Evolutionary conservation across 2,888 invertebrate species (phyloP).

Genomic region (Scaptodrosophila latifasciaeformis): DNA sequence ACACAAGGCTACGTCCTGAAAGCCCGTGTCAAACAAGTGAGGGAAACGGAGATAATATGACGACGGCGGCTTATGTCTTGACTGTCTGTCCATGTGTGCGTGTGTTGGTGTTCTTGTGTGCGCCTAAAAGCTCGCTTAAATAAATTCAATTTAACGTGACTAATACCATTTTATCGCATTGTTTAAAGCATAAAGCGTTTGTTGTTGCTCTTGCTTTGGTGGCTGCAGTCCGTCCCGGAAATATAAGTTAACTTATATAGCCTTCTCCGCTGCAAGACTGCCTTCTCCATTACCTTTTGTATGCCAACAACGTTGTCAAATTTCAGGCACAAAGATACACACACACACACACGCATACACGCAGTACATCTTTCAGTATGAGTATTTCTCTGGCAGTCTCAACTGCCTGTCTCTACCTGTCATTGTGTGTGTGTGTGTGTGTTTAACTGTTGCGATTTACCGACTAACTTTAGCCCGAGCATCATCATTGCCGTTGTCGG

Average conservation of each 20-base stretch:
- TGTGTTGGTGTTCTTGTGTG: conserved; percentile 24
- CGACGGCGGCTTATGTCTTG: conserved; percentile 35
- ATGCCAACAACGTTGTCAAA: conserved; percentile 61
- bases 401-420: conserved; percentile 20
- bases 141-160: conserved; percentile 70
- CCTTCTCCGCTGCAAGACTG: conserved; percentile 20
- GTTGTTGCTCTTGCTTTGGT: neutral
- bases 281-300: conserved; percentile 26
- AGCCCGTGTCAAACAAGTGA: too few relatives aligned
- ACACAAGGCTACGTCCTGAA: conserved; percentile 8
- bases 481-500: conserved; percentile 28
- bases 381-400: conserved; percentile 8
- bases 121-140: conserved; percentile 69
- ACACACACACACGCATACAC: conserved; percentile 9
- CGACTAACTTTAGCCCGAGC: conserved; percentile 43
- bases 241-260: neutral
- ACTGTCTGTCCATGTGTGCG: conserved; percentile 14
- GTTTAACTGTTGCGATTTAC: conserved; percentile 61
- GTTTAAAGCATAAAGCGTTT: conserved; percentile 61
- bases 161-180: conserved; percentile 67
- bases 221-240: conserved; percentile 36
- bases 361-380: too few relatives aligned
- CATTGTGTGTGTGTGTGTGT: neutral
- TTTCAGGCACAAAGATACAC: conserved; percentile 31
- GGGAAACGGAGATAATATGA: neutral